Percentiles rank a stretch among this genome's conserved stretches.
These are phyloP conservation scores for Alectura lathami DNA, from an alignment of 2,113 vertebrate genomes.

Conservation along the genomic window DNA sequence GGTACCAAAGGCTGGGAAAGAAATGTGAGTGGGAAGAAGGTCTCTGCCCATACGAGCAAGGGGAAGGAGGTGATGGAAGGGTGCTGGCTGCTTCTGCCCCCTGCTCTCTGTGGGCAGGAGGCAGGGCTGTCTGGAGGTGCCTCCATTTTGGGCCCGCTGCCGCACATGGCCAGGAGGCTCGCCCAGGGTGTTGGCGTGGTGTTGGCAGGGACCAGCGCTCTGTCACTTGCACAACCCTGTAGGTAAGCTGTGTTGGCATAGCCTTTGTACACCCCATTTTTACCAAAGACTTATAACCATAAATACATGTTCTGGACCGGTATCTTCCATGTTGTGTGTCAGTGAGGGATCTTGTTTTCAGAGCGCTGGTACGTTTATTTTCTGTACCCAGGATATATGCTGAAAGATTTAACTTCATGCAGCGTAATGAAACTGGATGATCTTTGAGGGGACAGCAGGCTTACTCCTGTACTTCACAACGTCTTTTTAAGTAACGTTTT, in stretches of 20 bases:
- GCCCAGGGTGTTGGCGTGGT: too few relatives aligned
- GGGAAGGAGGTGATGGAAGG: neutral
- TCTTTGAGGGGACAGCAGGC: neutral
- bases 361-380: neutral
- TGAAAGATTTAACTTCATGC: neutral
- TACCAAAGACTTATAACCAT: slow-evolving; percentile 22
- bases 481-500: neutral
- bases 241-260: slow-evolving; percentile 20
- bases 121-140: too few relatives aligned
- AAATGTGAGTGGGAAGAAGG: neutral
- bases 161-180: too few relatives aligned
- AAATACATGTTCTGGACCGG: neutral
- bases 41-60: neutral
- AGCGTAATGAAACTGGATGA: slow-evolving; percentile 6
- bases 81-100: neutral
- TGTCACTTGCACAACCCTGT: neutral
- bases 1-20: neutral
- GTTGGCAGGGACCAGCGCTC: neutral
- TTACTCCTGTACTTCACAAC: neutral
- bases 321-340: neutral
- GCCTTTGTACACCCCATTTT: slow-evolving; percentile 18
- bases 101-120: too few relatives aligned
- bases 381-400: neutral
- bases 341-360: slow-evolving; percentile 5
- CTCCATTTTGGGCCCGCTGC: too few relatives aligned